Evolutionary conservation across 2,113 vertebrate species (phyloP).

Genomic region (Phalacrocorax brasilianus): DNA sequence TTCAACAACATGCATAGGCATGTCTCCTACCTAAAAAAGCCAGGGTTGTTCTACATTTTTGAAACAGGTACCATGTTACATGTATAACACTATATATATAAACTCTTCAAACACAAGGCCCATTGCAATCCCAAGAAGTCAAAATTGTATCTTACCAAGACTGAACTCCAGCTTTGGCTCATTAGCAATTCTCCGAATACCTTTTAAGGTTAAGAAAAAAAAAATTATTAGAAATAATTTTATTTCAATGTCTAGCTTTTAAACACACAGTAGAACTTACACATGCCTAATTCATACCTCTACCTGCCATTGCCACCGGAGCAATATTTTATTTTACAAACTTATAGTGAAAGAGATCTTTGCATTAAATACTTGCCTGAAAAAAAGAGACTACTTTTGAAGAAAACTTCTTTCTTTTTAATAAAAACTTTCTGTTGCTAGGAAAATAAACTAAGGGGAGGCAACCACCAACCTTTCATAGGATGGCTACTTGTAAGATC

Average conservation of each 20-base stretch:
- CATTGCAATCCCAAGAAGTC: background rate
- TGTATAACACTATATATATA: background rate
- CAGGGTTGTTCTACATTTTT: background rate
- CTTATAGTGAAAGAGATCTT: background rate
- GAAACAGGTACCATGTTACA: background rate
- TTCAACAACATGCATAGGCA: background rate
- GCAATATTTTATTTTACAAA: background rate
- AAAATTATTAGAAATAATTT: constrained; percentile 1
- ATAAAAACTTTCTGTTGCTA: background rate
- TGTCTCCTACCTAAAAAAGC: background rate
- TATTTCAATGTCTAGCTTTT: background rate
- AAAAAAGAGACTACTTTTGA: background rate
- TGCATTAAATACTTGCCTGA: background rate
- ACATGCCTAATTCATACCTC: background rate
- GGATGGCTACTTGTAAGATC: background rate
- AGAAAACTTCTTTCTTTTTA: background rate
- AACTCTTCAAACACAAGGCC: background rate
- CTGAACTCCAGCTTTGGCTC: constrained; percentile 82
- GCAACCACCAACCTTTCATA: background rate
- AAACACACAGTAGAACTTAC: background rate
- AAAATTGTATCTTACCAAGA: constrained; percentile 76
- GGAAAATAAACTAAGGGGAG: background rate
- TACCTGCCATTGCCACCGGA: background rate
- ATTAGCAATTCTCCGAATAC: constrained; percentile 72
- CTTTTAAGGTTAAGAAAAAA: constrained; percentile 52